Evolutionary conservation across 2,797 vertebrate species (phyloP).

Genomic region (Orestias chungarensis): DNA sequence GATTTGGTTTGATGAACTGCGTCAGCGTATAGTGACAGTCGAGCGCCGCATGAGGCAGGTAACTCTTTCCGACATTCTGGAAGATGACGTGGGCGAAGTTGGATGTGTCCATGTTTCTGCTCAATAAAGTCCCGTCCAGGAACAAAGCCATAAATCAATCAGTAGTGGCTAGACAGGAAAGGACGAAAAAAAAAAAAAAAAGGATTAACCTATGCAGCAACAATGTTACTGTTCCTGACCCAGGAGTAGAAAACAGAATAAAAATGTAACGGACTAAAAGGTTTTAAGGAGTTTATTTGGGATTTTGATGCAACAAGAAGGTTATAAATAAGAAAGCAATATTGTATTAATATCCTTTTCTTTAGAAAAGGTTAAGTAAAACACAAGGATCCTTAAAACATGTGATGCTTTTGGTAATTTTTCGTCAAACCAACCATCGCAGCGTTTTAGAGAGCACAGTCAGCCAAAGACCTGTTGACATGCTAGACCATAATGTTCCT

Average conservation of each 20-base stretch:
- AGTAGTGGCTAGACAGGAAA: slow-evolving; percentile 59
- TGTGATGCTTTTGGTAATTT: not conserved
- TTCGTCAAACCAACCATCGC: not conserved
- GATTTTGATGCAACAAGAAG: not conserved
- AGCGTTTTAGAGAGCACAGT: not conserved
- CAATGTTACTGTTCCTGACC: not conserved
- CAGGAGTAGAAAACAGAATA: not conserved
- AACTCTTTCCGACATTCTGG: slow-evolving; percentile 98
- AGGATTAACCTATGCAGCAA: slow-evolving; percentile 10
- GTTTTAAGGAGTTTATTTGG: not conserved
- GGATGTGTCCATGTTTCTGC: slow-evolving; percentile 88
- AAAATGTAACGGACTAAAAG: not conserved
- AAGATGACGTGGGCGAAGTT: slow-evolving; percentile 99
- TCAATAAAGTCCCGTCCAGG: slow-evolving; percentile 83
- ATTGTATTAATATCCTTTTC: not conserved
- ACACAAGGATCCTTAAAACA: not conserved
- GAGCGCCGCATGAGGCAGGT: slow-evolving; percentile 93
- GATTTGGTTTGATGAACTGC: slow-evolving; percentile 92
- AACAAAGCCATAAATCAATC: slow-evolving; percentile 86
- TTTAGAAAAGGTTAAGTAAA: not conserved
- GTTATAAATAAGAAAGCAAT: not conserved
- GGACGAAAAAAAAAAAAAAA: slow-evolving; percentile 17
- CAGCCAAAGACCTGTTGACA: not conserved
- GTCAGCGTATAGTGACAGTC: slow-evolving; percentile 98
- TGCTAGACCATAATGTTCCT: not conserved